Base-by-base conservation (phyloP, 2,113 vertebrate species). In the Ptychochromis oligacanthus region DNA sequence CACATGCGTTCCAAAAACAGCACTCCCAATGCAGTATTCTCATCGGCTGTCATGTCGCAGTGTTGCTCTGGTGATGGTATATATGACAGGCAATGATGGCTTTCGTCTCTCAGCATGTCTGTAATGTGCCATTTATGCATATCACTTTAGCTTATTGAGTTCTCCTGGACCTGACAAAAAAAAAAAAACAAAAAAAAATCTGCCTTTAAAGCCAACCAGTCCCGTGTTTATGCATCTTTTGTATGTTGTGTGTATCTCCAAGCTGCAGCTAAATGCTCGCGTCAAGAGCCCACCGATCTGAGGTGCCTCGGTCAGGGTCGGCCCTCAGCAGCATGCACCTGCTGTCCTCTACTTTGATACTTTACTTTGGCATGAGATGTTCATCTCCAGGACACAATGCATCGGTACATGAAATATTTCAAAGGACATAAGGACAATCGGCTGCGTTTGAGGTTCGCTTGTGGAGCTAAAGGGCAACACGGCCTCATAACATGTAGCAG, bases 401-500 rank as follows among this genome's bases (percentile, higher is more conserved):
- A 59, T 72, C 4, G 40, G 36, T 55, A 58, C 60, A 28, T 12
- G 6, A 60, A 54, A 10, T 65, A 62, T 77, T 88, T 87, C 55
- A 43, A 5, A 26, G 80, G 36, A 84, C 80, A 76, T 57, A 12
- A 43, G 56, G 85, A 88, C 87, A 72, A 58, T 79, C 55, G 43
- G 85, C 88, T 82, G 86, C 74, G 55, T 64, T 31, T 52, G 17
- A 77, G 81, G 76, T 54, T 75, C 28, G 4, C 76, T 49, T 22
- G 62, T 77, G 64, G 72, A 56, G 85, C 61, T 9, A n/a, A 54
- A 6, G 13, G 40, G 22, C 70, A 79, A 55, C 80, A 22, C 74
- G 20, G 85, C 85, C 90, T 91, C 88, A 64, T 78, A 79, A 87
- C 88, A 85, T 91, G 94, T 95, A 93, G 93, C 93, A 93, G 91